Conservation (phyloP, 2,797 vertebrate genomes). For the Mormyrops boulengeri region DNA sequence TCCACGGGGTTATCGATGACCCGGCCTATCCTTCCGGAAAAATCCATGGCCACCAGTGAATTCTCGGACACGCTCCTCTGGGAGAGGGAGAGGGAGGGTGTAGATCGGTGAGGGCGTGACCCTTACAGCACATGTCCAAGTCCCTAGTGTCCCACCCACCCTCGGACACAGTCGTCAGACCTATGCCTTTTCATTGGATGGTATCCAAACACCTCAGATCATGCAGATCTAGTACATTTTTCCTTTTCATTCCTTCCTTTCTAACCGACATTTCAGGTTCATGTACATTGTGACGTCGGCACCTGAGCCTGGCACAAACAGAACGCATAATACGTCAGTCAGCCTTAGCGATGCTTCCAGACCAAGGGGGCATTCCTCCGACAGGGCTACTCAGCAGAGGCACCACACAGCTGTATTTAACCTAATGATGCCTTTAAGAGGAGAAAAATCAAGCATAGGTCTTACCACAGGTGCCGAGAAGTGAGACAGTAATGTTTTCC, state of each 20-base stretch:
- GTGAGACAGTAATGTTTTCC: constrained; percentile 72
- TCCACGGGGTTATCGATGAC: constrained; percentile 94
- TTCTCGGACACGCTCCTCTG: constrained; percentile 97
- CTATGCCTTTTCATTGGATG: neutral
- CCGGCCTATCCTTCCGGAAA: constrained; percentile 90
- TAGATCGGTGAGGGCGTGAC: neutral
- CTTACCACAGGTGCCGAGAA: constrained; percentile 87
- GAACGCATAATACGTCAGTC: neutral
- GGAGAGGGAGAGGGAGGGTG: constrained; percentile 25
- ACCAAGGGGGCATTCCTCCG: neutral
- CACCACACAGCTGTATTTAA: neutral
- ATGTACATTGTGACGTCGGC: neutral
- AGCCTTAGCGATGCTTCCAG: neutral
- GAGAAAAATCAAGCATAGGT: neutral
- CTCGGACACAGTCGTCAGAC: neutral
- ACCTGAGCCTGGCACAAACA: neutral
- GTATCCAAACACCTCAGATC: neutral
- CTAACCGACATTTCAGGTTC: neutral
- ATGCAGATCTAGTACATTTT: neutral
- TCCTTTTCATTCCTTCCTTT: neutral
- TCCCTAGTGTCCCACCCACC: neutral
- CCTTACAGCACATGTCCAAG: neutral
- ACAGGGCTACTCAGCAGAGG: neutral
- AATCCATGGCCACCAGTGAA: constrained; percentile 97
- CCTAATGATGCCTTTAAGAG: neutral